phyloP scores from a whole-genome alignment of 64 coral and sea anemone genomes.

The Montipora capricornis region DNA sequence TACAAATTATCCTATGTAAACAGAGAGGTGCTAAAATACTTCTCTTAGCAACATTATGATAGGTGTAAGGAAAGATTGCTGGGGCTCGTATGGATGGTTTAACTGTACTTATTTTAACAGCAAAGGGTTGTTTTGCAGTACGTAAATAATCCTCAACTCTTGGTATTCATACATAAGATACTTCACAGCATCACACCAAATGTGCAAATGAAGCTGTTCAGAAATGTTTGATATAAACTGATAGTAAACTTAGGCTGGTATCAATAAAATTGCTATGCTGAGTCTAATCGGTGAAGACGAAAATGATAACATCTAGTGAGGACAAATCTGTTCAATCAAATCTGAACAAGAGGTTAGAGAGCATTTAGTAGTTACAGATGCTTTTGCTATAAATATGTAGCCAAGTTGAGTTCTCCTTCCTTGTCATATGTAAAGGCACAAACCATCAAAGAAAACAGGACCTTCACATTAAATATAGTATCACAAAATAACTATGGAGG shows the following conservation, averaged over 20 bases:
- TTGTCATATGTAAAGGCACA: background rate
- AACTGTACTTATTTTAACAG: background rate
- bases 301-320: slow-evolving; percentile 5
- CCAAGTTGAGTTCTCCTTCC: background rate
- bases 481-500: too few relatives aligned
- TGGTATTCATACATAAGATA: too few relatives aligned
- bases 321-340: slow-evolving; percentile 32
- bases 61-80: background rate
- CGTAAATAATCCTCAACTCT: too few relatives aligned
- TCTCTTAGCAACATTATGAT: too few relatives aligned
- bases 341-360: slow-evolving; percentile 1
- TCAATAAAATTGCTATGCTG: background rate
- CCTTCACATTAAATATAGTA: background rate
- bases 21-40: background rate
- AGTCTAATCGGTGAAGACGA: too few relatives aligned
- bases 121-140: too few relatives aligned
- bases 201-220: background rate
- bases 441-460: background rate
- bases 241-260: slow-evolving; percentile 1
- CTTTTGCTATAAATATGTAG: background rate
- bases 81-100: background rate
- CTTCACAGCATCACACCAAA: too few relatives aligned
- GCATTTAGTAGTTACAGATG: background rate
- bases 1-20: background rate
- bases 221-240: background rate